Base-by-base conservation (phyloP, 64 coral and sea anemone species). In the Acropora tenuis region DNA sequence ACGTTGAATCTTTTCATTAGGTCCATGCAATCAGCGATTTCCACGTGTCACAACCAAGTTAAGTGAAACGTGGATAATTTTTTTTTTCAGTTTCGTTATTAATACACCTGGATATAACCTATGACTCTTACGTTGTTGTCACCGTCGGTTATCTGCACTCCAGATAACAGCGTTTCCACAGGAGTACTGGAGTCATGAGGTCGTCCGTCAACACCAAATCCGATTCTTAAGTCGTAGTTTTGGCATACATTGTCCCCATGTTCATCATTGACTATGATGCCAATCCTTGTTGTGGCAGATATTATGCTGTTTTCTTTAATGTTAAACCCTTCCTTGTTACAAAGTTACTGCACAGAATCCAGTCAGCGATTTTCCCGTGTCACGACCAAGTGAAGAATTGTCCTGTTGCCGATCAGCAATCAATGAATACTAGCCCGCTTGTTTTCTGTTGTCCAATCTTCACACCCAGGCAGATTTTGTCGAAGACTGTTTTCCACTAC, bases 341-440 rank as follows among this genome's bases (percentile, higher is more conserved):
- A 94, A 19, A 89, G 58, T 12, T 2, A 1, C 47, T 94, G 92
- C n/a, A n/a, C n/a, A n/a, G n/a, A n/a, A n/a, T n/a, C n/a, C n/a
- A n/a, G n/a, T n/a, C n/a, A n/a, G n/a, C n/a, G n/a, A n/a, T n/a
- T n/a, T n/a, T n/a, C n/a, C n/a, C n/a, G n/a, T n/a, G n/a, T n/a
- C n/a, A n/a, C n/a, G n/a, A n/a, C n/a, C n/a, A n/a, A n/a, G n/a
- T n/a, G n/a, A n/a, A n/a, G n/a, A n/a, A n/a, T n/a, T n/a, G n/a
- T n/a, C n/a, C n/a, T n/a, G n/a, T n/a, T n/a, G n/a, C n/a, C n/a
- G 69, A 10, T 94, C 92, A 2, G 77, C 92, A 45, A 94, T 89
- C 41, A 94, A 16, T 3, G 75, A 71, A 60, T 77, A 13, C n/a
- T 83, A 46, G 87, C 88, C 40, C 52, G 47, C 42, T 60, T 77